Evolutionary conservation across 2,113 vertebrate species (phyloP), one percentile per base, ranked within the genome.

Genomic region (Trichomycterus rosablanca): DNA sequence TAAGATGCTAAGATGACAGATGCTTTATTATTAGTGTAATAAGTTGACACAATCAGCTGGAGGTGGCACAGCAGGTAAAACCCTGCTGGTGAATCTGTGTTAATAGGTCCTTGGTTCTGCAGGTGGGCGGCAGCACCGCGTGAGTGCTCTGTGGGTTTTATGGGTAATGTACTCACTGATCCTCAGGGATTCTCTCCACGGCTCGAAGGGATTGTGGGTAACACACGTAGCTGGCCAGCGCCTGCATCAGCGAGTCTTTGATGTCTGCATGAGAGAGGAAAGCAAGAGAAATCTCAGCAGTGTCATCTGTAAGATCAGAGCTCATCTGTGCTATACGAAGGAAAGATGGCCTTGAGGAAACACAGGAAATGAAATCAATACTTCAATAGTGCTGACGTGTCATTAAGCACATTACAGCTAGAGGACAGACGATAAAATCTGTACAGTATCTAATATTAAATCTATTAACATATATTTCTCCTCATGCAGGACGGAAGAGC

Each of bases 191-290:
- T 75, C 92, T 86, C 84, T 98, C 96, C 35, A 99, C 95, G 0
- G 96, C 96, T 73, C 87, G 88, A 65, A 99, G 89, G 1, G 95
- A 99, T 81, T 96, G 92, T 28, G 93, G 94, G 83, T 98, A 99
- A 78, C 96, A 99, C 65, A 99, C 94, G 0, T 98, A 99, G 83
- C 96, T 99, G 80, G 96, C 96, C 64, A 99, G 77, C 0, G 96
- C 93, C 79, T 99, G 96, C 96, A 99, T 98, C 80, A 99, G 83
- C 1, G 94, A 96, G 79, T 99, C 96, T 69, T 97, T 94, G 80
- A 98, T 97, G 74, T 99, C 96, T 99, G 82, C 11, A 50, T 11
- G 44, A 54, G 39, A 42, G 57, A 74, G 40, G 39, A 43, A 77
- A n/a, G n/a, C n/a, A n/a, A n/a, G n/a, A n/a, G n/a, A n/a, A n/a